Conservation (phyloP, 2,888 invertebrate genomes). For the Tigriopus californicus region DNA sequence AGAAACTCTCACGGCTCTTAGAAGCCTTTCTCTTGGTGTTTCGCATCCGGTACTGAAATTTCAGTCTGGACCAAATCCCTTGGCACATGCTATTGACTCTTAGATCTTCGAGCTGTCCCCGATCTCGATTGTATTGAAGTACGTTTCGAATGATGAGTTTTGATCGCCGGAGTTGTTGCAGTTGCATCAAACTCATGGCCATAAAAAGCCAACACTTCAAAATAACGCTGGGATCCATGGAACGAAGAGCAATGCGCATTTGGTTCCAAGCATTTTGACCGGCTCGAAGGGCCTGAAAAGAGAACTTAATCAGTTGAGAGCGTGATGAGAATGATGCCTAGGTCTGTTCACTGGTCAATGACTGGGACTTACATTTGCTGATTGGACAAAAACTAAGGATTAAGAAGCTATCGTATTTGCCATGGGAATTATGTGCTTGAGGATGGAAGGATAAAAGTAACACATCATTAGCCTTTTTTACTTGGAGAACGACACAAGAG, state of each 20-base stretch:
- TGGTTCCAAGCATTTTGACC: conserved; percentile 71
- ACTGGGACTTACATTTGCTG: too few relatives aligned
- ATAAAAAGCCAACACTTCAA: conserved; percentile 28
- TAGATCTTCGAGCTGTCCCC: conserved; percentile 31
- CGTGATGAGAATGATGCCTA: too few relatives aligned
- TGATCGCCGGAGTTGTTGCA: conserved; percentile 22
- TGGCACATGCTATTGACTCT: conserved; percentile 55
- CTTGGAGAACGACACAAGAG: too few relatives aligned
- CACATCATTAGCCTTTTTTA: too few relatives aligned
- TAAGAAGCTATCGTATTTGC: too few relatives aligned
- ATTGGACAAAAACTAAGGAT: too few relatives aligned
- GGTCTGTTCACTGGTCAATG: too few relatives aligned
- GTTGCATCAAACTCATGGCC: conserved; percentile 31
- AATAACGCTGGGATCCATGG: conserved; percentile 53
- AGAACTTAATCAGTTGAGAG: conserved; percentile 15
- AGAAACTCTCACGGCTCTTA: too few relatives aligned
- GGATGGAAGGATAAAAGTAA: too few relatives aligned
- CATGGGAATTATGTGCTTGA: too few relatives aligned
- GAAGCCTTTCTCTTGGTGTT: too few relatives aligned
- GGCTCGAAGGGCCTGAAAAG: conserved; percentile 60
- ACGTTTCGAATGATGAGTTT: conserved; percentile 3
- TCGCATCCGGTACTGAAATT: conserved; percentile 25
- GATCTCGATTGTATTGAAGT: neutral
- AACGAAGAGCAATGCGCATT: conserved; percentile 51
- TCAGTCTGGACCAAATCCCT: conserved; percentile 66